A percentile compares a stretch with the other conserved stretches of the same genome.
Evolutionary conservation across 2,113 vertebrate species (phyloP).

Genomic region (Halichoerus grypus): DNA sequence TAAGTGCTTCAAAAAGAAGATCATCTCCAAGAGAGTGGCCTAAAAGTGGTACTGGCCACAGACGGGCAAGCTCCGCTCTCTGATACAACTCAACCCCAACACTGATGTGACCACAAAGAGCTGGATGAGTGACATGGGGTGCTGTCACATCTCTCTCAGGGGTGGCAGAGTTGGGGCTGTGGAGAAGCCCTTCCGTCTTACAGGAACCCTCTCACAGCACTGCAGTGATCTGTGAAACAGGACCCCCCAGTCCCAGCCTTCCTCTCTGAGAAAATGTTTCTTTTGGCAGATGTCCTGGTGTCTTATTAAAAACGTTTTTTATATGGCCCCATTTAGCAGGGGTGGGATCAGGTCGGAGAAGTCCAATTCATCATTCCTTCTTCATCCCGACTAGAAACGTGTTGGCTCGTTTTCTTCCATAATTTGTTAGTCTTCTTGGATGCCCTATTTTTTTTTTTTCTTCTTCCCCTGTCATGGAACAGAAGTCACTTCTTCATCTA

Average conservation of each 20-base stretch:
- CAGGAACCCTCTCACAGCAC: neutral
- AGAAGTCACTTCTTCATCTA: neutral
- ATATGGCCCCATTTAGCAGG: neutral
- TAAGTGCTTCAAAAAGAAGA: neutral
- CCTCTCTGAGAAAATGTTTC: neutral
- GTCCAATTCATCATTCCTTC: neutral
- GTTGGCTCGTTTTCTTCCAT: neutral
- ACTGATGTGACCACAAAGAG: neutral
- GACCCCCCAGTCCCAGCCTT: neutral
- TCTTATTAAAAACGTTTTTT: neutral
- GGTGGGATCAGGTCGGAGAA: neutral
- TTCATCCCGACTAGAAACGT: neutral
- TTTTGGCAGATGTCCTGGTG: neutral
- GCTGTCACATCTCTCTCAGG: neutral
- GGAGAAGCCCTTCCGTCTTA: neutral
- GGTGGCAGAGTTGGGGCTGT: neutral
- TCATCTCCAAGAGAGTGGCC: neutral
- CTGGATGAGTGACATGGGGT: neutral
- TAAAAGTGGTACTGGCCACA: rapidly evolving
- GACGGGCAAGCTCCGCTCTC: neutral
- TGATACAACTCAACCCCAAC: neutral
- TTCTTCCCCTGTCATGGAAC: neutral
- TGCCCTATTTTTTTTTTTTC: neutral
- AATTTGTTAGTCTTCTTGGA: neutral
- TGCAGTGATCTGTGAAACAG: neutral